phyloP scores from a whole-genome alignment of 2,888 invertebrate genomes.

The Ptilodon capucinus region DNA sequence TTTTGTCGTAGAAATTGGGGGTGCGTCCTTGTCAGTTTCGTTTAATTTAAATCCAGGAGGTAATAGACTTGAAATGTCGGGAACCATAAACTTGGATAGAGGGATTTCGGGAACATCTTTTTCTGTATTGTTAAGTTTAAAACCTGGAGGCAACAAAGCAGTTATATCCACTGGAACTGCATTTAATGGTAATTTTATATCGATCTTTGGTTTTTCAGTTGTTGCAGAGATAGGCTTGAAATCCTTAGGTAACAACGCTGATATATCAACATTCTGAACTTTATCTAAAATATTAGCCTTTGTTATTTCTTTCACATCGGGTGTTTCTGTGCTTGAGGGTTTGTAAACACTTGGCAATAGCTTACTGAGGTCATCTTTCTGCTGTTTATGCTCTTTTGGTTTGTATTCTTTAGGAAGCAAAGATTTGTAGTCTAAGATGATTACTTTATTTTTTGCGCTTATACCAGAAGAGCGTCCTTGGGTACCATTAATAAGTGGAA shows the following conservation, averaged over 20 bases:
- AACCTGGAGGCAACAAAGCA: constrained; percentile 85
- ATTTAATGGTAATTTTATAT: constrained; percentile 45
- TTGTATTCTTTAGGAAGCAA: constrained; percentile 81
- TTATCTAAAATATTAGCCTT: constrained; percentile 57
- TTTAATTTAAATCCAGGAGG: constrained; percentile 84
- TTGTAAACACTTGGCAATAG: constrained; percentile 87
- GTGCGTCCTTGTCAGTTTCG: constrained; percentile 41
- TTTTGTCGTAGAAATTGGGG: constrained; percentile 59
- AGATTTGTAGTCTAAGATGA: constrained; percentile 79
- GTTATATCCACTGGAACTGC: constrained; percentile 75
- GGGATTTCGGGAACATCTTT: constrained; percentile 35
- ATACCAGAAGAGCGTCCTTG: constrained; percentile 79
- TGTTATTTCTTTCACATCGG: constrained; percentile 48
- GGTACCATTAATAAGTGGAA: constrained; percentile 59
- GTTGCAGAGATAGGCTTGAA: constrained; percentile 67
- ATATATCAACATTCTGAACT: constrained; percentile 70
- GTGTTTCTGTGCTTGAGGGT: constrained; percentile 52
- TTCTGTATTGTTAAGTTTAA: constrained; percentile 64
- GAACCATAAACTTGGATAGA: constrained; percentile 54
- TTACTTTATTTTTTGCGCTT: constrained; percentile 83
- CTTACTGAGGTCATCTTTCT: constrained; percentile 82
- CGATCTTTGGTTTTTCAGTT: constrained; percentile 52
- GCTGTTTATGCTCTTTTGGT: constrained; percentile 62
- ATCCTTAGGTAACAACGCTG: constrained; percentile 84
- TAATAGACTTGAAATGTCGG: constrained; percentile 83